Evolutionary conservation across 64 coral and sea anemone genomes (phyloP).

Genomic region (Porites lutea): DNA sequence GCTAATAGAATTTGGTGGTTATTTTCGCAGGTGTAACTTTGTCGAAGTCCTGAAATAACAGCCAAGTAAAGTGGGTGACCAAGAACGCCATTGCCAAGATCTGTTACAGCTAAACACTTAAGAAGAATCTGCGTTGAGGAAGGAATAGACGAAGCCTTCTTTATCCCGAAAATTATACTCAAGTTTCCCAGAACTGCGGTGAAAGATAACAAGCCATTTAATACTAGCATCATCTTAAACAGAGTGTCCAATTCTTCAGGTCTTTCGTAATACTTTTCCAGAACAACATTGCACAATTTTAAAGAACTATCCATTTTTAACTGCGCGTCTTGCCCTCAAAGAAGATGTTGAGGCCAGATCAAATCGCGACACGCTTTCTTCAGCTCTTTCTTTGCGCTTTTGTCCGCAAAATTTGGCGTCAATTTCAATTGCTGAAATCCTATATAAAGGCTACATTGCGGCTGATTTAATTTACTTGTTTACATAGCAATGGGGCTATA

Average conservation of each 20-base stretch:
- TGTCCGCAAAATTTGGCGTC: too few species aligned
- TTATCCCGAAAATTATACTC: slow-evolving; percentile 1
- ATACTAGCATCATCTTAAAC: background rate
- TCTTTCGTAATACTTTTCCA: background rate
- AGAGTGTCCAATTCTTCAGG: background rate
- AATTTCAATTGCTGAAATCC: too few species aligned
- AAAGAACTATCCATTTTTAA: background rate
- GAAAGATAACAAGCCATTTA: slow-evolving; percentile 3
- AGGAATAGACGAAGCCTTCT: slow-evolving; percentile 9
- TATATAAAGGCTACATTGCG: too few species aligned
- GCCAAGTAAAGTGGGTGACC: slow-evolving; percentile 24
- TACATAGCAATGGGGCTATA: too few species aligned
- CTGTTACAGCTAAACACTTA: background rate
- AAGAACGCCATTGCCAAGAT: background rate
- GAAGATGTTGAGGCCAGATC: too few species aligned
- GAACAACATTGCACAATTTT: background rate
- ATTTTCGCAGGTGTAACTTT: slow-evolving; percentile 1
- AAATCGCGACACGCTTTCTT: too few species aligned
- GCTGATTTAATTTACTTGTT: too few species aligned
- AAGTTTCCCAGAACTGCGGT: slow-evolving; percentile 15
- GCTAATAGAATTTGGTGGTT: background rate
- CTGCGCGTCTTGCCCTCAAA: too few species aligned
- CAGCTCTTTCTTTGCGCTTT: too few species aligned
- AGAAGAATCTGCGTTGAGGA: background rate
- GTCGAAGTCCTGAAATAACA: background rate